phyloP scores from a whole-genome alignment of 2,113 vertebrate genomes.

The Neofelis nebulosa region DNA sequence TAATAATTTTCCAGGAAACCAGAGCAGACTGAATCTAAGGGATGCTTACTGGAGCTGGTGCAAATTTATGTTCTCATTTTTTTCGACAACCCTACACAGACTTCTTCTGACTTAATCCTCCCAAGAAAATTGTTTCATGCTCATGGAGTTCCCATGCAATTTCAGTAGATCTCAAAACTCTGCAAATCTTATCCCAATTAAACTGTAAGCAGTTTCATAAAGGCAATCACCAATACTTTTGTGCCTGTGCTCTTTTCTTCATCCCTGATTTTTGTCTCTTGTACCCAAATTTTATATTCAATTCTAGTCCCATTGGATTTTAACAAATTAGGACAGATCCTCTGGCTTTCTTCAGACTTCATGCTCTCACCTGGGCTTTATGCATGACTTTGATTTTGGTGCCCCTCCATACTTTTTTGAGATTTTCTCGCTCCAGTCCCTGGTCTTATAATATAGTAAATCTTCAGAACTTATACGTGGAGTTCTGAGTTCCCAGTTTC shows the following conservation, averaged over 20 bases:
- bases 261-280: neutral
- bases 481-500: neutral
- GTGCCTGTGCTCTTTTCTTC: neutral
- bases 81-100: neutral
- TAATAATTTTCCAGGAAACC: slow-evolving; percentile 40
- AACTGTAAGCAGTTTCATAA: neutral
- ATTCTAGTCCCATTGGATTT: neutral
- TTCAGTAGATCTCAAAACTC: slow-evolving; percentile 31
- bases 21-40: slow-evolving; percentile 21
- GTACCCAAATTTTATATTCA: neutral
- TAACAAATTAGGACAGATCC: neutral
- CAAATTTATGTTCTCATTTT: slow-evolving; percentile 40
- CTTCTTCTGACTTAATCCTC: slow-evolving; percentile 4
- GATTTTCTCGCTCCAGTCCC: neutral
- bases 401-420: neutral
- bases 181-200: neutral
- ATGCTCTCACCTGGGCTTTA: neutral
- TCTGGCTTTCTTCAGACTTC: neutral
- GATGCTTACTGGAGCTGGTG: neutral
- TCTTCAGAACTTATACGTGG: neutral
- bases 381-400: neutral
- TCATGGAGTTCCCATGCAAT: neutral
- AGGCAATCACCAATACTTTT: neutral
- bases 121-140: slow-evolving; percentile 18
- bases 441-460: neutral